A percentile compares a stretch with the other conserved stretches of the same genome.
Evolutionary conservation across 2,888 invertebrate species (phyloP).

Genomic region (Chymomyza procnemis): DNA sequence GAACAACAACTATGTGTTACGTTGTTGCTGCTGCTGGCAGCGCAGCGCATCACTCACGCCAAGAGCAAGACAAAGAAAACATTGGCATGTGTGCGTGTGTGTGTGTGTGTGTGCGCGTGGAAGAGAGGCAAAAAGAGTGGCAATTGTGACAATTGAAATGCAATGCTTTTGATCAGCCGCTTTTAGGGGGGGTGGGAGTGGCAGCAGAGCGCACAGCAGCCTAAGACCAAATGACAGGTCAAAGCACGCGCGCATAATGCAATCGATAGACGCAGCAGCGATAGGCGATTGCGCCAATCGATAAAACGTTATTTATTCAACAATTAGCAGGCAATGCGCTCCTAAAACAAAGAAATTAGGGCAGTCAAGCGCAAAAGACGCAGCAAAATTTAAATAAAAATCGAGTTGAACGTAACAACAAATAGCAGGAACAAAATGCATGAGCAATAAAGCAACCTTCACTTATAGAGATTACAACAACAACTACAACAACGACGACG

Average conservation of each 20-base stretch:
- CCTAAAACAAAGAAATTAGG: neutral
- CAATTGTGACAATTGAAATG: neutral
- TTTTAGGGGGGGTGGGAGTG: neutral
- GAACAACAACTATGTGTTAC: conserved; percentile 17
- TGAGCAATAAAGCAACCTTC: neutral
- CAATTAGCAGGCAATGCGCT: no score
- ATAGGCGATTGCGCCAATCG: neutral
- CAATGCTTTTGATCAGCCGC: neutral
- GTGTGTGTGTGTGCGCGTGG: conserved; percentile 37
- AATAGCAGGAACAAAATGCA: neutral
- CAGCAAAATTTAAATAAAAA: neutral
- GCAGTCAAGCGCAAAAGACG: neutral
- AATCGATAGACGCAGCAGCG: neutral
- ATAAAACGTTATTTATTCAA: neutral
- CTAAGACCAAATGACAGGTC: neutral
- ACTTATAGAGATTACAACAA: neutral
- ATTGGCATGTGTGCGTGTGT: conserved; percentile 15
- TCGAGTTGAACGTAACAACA: no score
- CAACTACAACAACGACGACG: neutral
- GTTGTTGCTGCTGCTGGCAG: no score
- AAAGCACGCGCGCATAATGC: neutral
- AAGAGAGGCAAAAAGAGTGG: neutral
- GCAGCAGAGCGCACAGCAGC: no score
- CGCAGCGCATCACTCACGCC: neutral
- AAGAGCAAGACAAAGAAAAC: conserved; percentile 9